Percentiles rank a stretch among this genome's conserved stretches.
Evolutionary conservation across 2,888 invertebrate genomes (phyloP).

Genomic region (Diaprepes abbreviatus): DNA sequence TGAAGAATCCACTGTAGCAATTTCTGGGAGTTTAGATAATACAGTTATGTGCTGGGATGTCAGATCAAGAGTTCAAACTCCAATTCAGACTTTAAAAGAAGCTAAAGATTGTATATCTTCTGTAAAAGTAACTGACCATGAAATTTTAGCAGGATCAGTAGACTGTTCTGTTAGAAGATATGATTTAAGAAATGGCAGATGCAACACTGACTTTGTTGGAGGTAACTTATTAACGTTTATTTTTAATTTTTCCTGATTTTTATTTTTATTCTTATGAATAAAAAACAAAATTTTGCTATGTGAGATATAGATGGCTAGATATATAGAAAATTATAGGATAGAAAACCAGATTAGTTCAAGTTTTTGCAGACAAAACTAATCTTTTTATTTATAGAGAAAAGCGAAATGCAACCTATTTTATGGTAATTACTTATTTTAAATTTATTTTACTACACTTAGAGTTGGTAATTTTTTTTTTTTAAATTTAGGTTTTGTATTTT

Average conservation of each 20-base stretch:
- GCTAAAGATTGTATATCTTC: constrained; percentile 93
- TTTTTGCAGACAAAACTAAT: no score
- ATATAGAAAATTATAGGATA: no score
- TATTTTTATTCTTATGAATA: no score
- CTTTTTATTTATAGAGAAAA: no score
- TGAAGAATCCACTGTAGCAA: constrained; percentile 92
- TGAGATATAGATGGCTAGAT: no score
- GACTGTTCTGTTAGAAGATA: constrained; percentile 91
- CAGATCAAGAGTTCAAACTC: constrained; percentile 76
- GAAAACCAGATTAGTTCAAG: no score
- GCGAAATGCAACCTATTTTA: no score
- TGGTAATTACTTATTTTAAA: neutral
- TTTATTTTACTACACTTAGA: no score
- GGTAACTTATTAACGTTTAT: constrained; percentile 66
- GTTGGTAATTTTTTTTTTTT: neutral
- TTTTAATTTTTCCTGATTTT: no score
- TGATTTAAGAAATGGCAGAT: constrained; percentile 89
- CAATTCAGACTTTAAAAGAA: constrained; percentile 88
- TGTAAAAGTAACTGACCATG: constrained; percentile 86
- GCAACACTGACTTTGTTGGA: constrained; percentile 88
- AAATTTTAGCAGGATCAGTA: constrained; percentile 90
- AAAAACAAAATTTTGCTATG: no score
- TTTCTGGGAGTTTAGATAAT: constrained; percentile 96
- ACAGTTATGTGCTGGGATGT: constrained; percentile 94
- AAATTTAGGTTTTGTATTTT: constrained; percentile 39